phyloP scores from a whole-genome alignment of 2,113 vertebrate species.

The Hemichromis elongatus region DNA sequence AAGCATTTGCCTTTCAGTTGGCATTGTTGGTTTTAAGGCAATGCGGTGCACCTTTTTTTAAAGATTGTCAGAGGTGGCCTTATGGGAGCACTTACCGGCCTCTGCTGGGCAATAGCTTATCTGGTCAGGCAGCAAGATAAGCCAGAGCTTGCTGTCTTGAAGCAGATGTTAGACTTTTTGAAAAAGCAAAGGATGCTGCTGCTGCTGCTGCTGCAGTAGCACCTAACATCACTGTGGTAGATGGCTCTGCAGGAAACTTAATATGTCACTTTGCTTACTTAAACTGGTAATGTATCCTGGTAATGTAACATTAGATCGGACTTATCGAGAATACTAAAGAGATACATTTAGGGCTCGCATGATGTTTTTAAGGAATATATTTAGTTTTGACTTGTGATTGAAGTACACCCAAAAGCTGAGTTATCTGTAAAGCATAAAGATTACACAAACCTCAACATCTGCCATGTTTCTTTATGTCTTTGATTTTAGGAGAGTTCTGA shows the following conservation, averaged over 20 bases:
- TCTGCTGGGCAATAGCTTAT: not conserved
- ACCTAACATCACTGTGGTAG: not conserved
- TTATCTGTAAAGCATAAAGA: rapidly evolving
- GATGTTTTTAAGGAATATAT: rapidly evolving
- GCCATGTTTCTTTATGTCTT: not conserved
- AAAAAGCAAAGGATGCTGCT: slow-evolving; percentile 1
- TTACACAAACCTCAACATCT: not conserved
- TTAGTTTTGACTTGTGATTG: not conserved
- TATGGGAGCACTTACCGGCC: not conserved
- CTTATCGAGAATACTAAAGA: not conserved
- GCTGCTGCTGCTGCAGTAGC: not conserved
- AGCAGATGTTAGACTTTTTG: slow-evolving; percentile 34
- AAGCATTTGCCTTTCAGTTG: not conserved
- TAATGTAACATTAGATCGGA: not conserved
- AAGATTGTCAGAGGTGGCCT: not conserved
- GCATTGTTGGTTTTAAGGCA: not conserved
- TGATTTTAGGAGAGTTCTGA: slow-evolving; percentile 81
- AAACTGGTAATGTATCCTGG: not conserved
- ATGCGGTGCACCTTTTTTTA: not conserved
- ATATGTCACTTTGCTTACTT: not conserved
- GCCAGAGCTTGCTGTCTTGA: slow-evolving; percentile 25
- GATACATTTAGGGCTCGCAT: not conserved
- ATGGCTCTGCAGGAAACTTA: not conserved
- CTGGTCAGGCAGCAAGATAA: slow-evolving; percentile 19
- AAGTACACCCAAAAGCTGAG: not conserved